These are phyloP conservation scores for Xiphophorus couchianus DNA, from an alignment of 2,113 vertebrate genomes.

Conservation along the genomic window DNA sequence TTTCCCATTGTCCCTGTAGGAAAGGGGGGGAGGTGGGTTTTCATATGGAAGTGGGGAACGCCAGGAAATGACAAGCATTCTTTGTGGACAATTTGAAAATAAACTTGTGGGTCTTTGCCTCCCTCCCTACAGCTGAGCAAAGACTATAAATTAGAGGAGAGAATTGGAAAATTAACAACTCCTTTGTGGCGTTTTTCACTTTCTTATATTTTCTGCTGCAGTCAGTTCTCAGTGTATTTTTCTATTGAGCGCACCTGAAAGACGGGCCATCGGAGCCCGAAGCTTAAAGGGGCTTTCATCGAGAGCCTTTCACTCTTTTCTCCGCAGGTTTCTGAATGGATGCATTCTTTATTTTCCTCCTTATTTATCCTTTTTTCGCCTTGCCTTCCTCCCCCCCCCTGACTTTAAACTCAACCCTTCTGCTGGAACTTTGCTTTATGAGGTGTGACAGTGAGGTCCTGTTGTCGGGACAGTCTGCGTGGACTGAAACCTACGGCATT, in stretches of 20 bases:
- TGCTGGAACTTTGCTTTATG: constrained; percentile 67
- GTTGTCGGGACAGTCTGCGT: constrained; percentile 49
- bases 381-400: constrained; percentile 37
- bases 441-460: constrained; percentile 72
- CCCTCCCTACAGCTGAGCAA: constrained; percentile 64
- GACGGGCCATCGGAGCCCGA: constrained; percentile 43
- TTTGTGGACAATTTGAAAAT: constrained; percentile 84
- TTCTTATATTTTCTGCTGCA: constrained; percentile 38
- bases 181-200: constrained; percentile 36
- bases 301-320: constrained; percentile 43
- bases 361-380: constrained; percentile 72
- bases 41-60: constrained; percentile 79
- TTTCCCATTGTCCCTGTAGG: constrained; percentile 75
- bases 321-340: constrained; percentile 40
- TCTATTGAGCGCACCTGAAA: constrained; percentile 28
- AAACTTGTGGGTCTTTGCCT: constrained; percentile 78
- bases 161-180: constrained; percentile 60
- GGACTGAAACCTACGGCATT: constrained; percentile 69
- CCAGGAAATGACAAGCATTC: constrained; percentile 87
- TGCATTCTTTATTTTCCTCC: constrained; percentile 49
- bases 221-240: constrained; percentile 54
- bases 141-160: constrained; percentile 60
- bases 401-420: constrained; percentile 53
- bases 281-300: constrained; percentile 50
- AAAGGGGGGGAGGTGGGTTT: constrained; percentile 58